Percentiles rank a stretch among this genome's conserved stretches.
Conservation (phyloP, 2,797 vertebrate species). For the Sciurus vulgaris region DNA sequence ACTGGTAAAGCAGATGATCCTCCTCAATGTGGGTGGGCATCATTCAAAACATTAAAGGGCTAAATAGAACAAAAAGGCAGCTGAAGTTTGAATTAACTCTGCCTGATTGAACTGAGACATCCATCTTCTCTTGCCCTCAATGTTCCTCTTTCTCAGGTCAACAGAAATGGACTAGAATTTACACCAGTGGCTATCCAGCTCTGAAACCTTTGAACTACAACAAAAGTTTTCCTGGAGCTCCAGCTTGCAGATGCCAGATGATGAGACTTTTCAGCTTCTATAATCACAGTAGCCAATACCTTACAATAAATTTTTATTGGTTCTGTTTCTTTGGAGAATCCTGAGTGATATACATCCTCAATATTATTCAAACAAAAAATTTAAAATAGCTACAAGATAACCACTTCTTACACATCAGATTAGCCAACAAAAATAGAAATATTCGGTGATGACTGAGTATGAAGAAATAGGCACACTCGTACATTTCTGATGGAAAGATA, state of each 20-base stretch:
- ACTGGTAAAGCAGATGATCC: neutral
- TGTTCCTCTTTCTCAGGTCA: neutral
- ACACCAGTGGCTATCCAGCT: neutral
- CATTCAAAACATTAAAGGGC: neutral
- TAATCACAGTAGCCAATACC: neutral
- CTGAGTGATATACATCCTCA: neutral
- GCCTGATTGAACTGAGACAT: neutral
- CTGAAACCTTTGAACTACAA: neutral
- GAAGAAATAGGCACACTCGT: neutral
- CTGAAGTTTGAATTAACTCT: neutral
- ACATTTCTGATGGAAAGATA: neutral
- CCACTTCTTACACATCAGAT: slow-evolving; percentile 9
- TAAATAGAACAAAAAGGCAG: neutral
- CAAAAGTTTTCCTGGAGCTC: neutral
- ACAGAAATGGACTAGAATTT: neutral
- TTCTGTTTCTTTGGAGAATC: neutral
- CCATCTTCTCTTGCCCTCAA: neutral
- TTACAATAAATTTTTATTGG: neutral
- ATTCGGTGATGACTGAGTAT: neutral
- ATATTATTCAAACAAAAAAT: slow-evolving; percentile 7
- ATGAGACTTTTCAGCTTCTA: neutral
- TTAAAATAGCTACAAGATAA: neutral
- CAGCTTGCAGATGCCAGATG: neutral
- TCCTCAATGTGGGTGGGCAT: neutral
- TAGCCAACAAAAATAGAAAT: neutral